These are phyloP conservation scores for Cantharis flavilabris DNA, from an alignment of 2,888 invertebrate species.

Conservation along the genomic window DNA sequence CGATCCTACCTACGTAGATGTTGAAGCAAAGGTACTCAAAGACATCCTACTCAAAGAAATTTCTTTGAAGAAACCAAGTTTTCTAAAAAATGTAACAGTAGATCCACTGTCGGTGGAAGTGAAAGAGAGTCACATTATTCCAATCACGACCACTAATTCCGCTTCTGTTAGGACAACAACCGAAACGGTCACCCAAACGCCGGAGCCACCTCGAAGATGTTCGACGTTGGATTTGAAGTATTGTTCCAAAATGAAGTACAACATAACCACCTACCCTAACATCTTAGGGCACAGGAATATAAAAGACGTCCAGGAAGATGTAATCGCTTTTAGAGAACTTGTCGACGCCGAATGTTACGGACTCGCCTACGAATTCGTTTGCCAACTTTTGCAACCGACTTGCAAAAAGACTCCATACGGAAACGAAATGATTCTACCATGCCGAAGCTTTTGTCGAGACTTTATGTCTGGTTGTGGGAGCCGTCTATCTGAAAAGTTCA, in stretches of 20 bases:
- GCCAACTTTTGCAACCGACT: constrained; percentile 82
- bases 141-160: constrained; percentile 51
- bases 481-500: constrained; percentile 72
- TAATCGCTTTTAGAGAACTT: constrained; percentile 83
- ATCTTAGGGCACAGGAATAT: constrained; percentile 67
- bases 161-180: constrained; percentile 38
- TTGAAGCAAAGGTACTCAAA: constrained; percentile 68
- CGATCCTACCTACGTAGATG: constrained; percentile 64
- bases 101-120: constrained; percentile 69
- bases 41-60: constrained; percentile 72
- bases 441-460: constrained; percentile 82
- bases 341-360: constrained; percentile 90
- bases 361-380: constrained; percentile 87
- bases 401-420: constrained; percentile 60
- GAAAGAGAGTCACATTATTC: constrained; percentile 57
- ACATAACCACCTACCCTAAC: constrained; percentile 84
- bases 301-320: constrained; percentile 71
- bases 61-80: constrained; percentile 60
- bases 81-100: constrained; percentile 67
- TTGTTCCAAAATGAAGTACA: constrained; percentile 75
- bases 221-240: constrained; percentile 68
- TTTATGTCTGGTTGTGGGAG: constrained; percentile 84
- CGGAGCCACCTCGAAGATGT: constrained; percentile 69
- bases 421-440: constrained; percentile 69
- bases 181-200: constrained; percentile 60